phyloP scores from a whole-genome alignment of 2,797 vertebrate species.

The Mormyrops attenuatus region DNA sequence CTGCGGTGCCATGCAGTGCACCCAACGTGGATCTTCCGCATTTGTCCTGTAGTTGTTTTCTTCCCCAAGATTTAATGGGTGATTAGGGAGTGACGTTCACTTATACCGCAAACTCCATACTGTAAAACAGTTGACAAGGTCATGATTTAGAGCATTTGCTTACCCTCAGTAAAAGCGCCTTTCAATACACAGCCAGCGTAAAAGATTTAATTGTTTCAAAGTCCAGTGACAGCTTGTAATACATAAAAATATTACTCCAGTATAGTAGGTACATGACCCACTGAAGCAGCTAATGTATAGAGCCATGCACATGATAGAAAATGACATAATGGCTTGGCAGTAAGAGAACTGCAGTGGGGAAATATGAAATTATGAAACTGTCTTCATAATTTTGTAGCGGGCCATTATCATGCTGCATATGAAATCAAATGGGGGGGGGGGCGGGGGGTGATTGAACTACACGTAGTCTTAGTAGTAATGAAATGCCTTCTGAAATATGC shows the following conservation, averaged over 20 bases:
- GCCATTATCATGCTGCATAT: constrained; percentile 40
- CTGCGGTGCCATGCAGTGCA: neutral
- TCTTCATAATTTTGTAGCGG: constrained; percentile 32
- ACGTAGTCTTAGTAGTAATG: constrained; percentile 58
- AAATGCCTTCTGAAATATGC: constrained; percentile 42
- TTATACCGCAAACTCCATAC: neutral
- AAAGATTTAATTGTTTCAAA: neutral
- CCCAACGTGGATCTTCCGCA: neutral
- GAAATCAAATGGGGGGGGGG: constrained; percentile 23
- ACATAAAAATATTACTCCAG: neutral
- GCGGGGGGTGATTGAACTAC: constrained; percentile 43
- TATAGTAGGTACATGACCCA: neutral
- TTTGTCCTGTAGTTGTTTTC: neutral
- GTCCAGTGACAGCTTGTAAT: neutral
- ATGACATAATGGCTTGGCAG: neutral
- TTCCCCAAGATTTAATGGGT: neutral
- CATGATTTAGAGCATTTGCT: neutral
- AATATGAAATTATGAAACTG: constrained; percentile 24
- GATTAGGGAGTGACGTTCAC: neutral
- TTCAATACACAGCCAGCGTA: neutral
- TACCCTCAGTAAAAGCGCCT: neutral
- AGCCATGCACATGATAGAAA: neutral
- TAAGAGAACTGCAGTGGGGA: neutral
- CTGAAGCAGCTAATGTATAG: constrained; percentile 8
- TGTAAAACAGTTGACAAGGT: neutral